A percentile compares a stretch with the other conserved stretches of the same genome.
Evolutionary conservation across 2,888 invertebrate species (phyloP).

Genomic region (Sclerodermus sp.): DNA sequence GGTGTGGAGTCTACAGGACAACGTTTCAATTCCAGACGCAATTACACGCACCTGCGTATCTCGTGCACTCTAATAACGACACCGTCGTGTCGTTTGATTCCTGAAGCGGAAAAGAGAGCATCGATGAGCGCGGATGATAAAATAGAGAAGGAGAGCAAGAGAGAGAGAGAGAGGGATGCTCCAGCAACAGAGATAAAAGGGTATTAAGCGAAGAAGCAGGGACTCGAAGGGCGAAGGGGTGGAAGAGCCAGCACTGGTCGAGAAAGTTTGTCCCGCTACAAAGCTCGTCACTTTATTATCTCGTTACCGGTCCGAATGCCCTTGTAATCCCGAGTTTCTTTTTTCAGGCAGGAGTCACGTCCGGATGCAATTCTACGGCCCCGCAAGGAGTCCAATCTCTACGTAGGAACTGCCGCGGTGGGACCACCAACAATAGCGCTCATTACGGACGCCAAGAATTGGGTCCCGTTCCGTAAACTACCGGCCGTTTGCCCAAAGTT

Average conservation of each 20-base stretch:
- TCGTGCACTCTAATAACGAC: no score
- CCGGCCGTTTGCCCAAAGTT: conserved; percentile 8
- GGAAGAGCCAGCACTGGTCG: conserved; percentile 6
- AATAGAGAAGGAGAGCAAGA: conserved; percentile 2
- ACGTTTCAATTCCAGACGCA: no score
- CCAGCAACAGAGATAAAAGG: no score
- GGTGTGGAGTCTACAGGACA: no score
- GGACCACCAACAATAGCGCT: conserved; percentile 37
- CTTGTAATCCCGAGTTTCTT: conserved; percentile 35
- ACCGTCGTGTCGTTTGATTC: no score
- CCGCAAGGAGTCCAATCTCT: background rate
- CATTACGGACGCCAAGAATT: conserved; percentile 41
- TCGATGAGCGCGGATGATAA: no score
- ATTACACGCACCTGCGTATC: no score
- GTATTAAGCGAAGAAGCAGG: no score
- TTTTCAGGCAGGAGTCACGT: conserved; percentile 2
- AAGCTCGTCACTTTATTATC: conserved; percentile 43
- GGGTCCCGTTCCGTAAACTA: conserved; percentile 35
- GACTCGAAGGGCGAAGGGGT: no score
- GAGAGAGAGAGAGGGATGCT: no score
- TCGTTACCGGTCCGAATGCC: conserved; percentile 34
- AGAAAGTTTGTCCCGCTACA: conserved; percentile 29
- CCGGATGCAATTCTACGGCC: background rate
- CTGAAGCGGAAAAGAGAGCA: no score
- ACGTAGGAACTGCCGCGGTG: background rate